Evolutionary conservation across 2,113 vertebrate species (phyloP).

Genomic region (Corythaixoides concolor): DNA sequence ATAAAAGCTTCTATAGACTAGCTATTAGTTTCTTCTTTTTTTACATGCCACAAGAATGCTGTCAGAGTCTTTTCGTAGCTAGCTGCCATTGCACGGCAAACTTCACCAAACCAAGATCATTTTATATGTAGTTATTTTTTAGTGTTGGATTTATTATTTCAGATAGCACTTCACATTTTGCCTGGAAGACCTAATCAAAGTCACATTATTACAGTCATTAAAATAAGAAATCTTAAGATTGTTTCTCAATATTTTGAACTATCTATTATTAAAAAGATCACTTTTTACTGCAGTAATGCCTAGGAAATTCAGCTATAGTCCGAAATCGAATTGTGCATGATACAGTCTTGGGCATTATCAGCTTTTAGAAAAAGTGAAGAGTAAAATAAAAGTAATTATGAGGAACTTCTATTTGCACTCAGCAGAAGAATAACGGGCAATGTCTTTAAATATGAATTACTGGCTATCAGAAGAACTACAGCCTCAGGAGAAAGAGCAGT

Average conservation of each 20-base stretch:
- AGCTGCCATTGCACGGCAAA: background rate
- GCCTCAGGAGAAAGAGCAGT: background rate
- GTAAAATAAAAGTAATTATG: background rate
- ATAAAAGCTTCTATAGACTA: background rate
- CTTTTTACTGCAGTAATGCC: background rate
- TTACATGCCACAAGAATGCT: background rate
- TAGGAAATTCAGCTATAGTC: background rate
- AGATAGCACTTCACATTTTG: background rate
- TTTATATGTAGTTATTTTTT: background rate
- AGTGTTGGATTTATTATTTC: background rate
- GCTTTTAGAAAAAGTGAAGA: background rate
- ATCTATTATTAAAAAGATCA: background rate
- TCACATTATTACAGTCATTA: background rate
- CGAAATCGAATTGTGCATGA: background rate
- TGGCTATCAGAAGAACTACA: background rate
- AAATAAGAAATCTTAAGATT: background rate
- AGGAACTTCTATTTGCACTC: background rate
- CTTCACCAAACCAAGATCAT: background rate
- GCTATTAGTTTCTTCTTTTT: background rate
- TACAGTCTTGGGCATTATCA: background rate
- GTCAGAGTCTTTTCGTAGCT: background rate
- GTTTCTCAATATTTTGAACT: background rate
- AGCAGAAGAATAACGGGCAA: background rate
- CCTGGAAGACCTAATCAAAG: background rate
- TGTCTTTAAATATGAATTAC: slow-evolving; percentile 4